phyloP scores from a whole-genome alignment of 2,797 vertebrate genomes.

The Peromyscus attwateri region DNA sequence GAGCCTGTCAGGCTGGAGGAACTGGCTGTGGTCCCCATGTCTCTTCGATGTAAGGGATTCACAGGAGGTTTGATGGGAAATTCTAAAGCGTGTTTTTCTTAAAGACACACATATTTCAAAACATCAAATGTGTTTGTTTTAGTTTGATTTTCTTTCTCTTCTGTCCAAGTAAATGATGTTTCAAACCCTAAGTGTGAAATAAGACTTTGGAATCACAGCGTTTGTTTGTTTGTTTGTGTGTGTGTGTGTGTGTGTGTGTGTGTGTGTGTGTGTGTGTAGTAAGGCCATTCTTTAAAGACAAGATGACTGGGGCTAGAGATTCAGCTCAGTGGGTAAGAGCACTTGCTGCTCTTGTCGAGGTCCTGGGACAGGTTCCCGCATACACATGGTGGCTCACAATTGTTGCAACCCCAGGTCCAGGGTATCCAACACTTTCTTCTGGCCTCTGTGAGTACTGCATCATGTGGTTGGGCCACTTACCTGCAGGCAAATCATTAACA shows the following conservation, averaged over 20 bases:
- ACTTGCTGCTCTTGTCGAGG: not conserved
- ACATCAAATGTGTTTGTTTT: constrained; percentile 17
- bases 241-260: not conserved
- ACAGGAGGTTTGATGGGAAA: not conserved
- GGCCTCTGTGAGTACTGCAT: not conserved
- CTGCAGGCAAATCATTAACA: not conserved
- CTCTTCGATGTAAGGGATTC: not conserved
- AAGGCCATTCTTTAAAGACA: not conserved
- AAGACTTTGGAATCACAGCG: not conserved
- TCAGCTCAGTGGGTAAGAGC: not conserved
- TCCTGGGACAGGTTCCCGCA: no score
- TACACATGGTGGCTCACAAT: not conserved
- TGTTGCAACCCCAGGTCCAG: not conserved
- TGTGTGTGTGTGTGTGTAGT: not conserved
- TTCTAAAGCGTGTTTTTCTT: not conserved
- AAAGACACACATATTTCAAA: constrained; percentile 20
- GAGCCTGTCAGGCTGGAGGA: not conserved
- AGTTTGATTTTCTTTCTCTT: not conserved
- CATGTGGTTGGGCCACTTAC: not conserved
- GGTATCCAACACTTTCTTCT: not conserved
- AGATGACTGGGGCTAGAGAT: not conserved
- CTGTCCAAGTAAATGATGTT: not conserved
- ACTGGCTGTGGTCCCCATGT: not conserved
- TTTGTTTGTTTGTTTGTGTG: not conserved
- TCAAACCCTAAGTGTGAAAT: not conserved